Conservation (phyloP, 2,113 vertebrate genomes). For the Microcebus ravelobensis region DNA sequence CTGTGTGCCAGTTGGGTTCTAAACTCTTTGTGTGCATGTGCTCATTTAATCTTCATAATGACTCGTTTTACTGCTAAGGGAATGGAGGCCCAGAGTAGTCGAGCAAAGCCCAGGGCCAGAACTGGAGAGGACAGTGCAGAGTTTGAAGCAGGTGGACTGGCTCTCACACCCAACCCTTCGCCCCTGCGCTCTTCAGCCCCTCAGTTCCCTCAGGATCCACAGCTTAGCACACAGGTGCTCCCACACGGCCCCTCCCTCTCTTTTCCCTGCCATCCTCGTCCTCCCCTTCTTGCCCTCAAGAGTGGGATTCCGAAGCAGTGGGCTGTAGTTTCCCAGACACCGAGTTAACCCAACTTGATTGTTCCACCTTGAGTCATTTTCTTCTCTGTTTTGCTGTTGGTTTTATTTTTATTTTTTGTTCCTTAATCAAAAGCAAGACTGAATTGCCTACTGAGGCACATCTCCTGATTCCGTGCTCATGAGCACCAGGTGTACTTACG, state of each 20-base stretch:
- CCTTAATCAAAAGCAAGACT: neutral
- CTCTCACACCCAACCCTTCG: too few relatives aligned
- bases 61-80: neutral
- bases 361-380: neutral
- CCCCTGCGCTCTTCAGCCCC: neutral
- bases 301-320: neutral
- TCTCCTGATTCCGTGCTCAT: neutral
- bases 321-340: neutral
- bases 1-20: neutral
- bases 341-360: fast-evolving
- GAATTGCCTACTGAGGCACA: neutral
- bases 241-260: neutral
- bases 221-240: neutral
- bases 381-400: neutral
- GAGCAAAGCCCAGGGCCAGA: neutral
- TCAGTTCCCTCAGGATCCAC: neutral
- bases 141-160: neutral
- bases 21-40: neutral
- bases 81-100: neutral
- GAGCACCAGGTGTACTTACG: neutral
- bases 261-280: fast-evolving
- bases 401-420: neutral
- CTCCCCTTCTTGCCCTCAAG: too few relatives aligned
- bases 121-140: neutral
- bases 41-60: neutral